Base-by-base conservation (phyloP, 2,888 invertebrate genomes). In the Cenopis cana region DNA sequence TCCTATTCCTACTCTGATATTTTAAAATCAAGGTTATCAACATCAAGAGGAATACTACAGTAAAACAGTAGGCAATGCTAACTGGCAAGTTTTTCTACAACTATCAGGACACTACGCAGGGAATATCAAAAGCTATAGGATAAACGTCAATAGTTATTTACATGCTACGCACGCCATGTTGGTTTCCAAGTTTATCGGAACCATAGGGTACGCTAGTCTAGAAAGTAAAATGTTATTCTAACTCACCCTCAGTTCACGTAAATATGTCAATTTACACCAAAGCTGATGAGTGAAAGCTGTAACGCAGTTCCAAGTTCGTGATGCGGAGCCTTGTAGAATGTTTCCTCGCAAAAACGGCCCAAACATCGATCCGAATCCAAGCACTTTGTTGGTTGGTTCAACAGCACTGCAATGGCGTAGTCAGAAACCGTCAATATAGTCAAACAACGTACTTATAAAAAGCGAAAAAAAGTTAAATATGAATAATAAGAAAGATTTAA, bases 281-380 rank as follows among this genome's bases (percentile, higher is more conserved):
- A 95, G 87, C 78, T 91, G 87, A 88, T 94, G 94, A 79, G 94
- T 94, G 80, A 95, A 93, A 90, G 94, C 94, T 80, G 94, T 90
- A 83, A 95, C 87, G 86, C 94, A 95, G 93, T 95, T 95, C 95
- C 95, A 95, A 94, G 95, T 95, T 90, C 95, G 94, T 81, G 94
- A 92, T 84, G 95, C 95, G 87, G 95, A 95, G 90, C 94, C 95
- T 94, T 95, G 95, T 93, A 95, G 91, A 90, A 95, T 91, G 89
- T 94, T 93, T 93, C 94, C 94, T 93, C 93, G 94, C 90, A 94
- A 87, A 90, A 95, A 92, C 92, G 95, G 94, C 90, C 95, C 95
- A 91, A 95, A 95, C 95, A 95, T 95, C 95, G 95, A 95, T 95
- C 95, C 95, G 94, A 94, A 91, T 93, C 87, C 86, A 79, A 88